These are phyloP conservation scores for Hycleus cichorii DNA, from an alignment of 1,140 invertebrate species.

Conservation along the genomic window DNA sequence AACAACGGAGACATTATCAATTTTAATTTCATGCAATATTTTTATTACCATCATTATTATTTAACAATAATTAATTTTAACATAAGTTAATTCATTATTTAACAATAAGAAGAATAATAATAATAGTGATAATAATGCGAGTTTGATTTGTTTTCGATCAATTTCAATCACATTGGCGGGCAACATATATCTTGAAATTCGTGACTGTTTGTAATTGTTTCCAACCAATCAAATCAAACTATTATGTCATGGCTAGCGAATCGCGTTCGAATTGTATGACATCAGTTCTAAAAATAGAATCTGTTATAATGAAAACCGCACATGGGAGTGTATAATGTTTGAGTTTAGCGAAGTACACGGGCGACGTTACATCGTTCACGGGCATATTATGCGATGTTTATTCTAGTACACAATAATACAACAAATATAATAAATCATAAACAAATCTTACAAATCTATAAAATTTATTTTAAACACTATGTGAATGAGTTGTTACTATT, in stretches of 20 bases:
- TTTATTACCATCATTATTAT: too few relatives aligned
- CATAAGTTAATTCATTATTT: too few relatives aligned
- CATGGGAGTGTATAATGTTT: slow-evolving; percentile 31
- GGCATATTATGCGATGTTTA: slow-evolving; percentile 30
- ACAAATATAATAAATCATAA: too few relatives aligned
- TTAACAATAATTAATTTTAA: too few relatives aligned
- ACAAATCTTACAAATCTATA: slow-evolving; percentile 18
- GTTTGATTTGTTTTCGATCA: slow-evolving; percentile 20
- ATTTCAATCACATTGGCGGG: slow-evolving; percentile 8
- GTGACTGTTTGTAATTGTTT: slow-evolving; percentile 12
- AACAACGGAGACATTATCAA: too few relatives aligned
- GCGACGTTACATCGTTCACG: slow-evolving; percentile 21
- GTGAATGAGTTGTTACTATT: slow-evolving; percentile 24
- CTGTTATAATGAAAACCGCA: slow-evolving; percentile 30
- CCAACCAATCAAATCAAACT: slow-evolving; percentile 19
- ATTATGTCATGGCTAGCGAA: slow-evolving; percentile 25
- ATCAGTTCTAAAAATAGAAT: slow-evolving; percentile 34
- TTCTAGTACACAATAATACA: slow-evolving; percentile 20
- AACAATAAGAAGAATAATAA: too few relatives aligned
- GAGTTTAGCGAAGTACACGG: slow-evolving; percentile 31
- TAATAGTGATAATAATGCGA: not conserved
- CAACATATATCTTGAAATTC: slow-evolving; percentile 3
- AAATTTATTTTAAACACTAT: slow-evolving; percentile 20
- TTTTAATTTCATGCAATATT: too few relatives aligned
- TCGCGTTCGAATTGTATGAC: slow-evolving; percentile 14